Percentiles rank a stretch among this genome's conserved stretches.
phyloP scores from a whole-genome alignment of 2,888 invertebrate species.

The Mythimna loreyi region DNA sequence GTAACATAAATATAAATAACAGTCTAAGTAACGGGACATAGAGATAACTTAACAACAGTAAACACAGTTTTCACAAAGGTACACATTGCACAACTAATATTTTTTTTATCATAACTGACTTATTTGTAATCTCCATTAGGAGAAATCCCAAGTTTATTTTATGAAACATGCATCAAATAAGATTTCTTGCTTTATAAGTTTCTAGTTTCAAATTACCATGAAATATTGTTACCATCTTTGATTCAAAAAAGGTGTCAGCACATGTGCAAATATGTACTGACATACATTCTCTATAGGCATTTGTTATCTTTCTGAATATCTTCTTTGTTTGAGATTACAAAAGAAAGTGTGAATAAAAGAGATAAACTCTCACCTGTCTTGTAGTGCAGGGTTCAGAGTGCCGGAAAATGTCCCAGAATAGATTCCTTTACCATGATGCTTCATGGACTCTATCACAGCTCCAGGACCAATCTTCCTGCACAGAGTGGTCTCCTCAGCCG shows the following conservation, averaged over 20 bases:
- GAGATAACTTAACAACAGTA: constrained; percentile 43
- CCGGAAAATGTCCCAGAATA: constrained; percentile 99
- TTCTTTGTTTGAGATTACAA: constrained; percentile 37
- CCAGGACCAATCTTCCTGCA: constrained; percentile 90
- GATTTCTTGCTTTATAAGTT: constrained; percentile 22
- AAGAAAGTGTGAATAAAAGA: constrained; percentile 15
- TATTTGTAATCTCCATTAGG: constrained; percentile 30
- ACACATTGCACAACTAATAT: constrained; percentile 26
- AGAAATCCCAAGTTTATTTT: constrained; percentile 45
- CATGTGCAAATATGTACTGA: constrained; percentile 53
- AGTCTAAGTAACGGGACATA: constrained; percentile 37
- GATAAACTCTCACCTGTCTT: constrained; percentile 92
- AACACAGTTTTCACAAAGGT: constrained; percentile 38
- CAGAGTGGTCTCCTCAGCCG: constrained; percentile 85
- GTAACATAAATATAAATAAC: constrained; percentile 67
- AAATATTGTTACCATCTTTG: constrained; percentile 42
- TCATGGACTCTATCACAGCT: constrained; percentile 97
- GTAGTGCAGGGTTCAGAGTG: constrained; percentile 97
- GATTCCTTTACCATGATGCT: constrained; percentile 98
- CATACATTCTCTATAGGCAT: constrained; percentile 42
- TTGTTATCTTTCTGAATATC: constrained; percentile 31
- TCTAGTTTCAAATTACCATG: constrained; percentile 37
- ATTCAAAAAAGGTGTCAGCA: constrained; percentile 53
- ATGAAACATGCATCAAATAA: constrained; percentile 35
- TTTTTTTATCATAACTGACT: constrained; percentile 31